Conservation (phyloP, 2,797 vertebrate species). For the Esox masquinongy region DNA sequence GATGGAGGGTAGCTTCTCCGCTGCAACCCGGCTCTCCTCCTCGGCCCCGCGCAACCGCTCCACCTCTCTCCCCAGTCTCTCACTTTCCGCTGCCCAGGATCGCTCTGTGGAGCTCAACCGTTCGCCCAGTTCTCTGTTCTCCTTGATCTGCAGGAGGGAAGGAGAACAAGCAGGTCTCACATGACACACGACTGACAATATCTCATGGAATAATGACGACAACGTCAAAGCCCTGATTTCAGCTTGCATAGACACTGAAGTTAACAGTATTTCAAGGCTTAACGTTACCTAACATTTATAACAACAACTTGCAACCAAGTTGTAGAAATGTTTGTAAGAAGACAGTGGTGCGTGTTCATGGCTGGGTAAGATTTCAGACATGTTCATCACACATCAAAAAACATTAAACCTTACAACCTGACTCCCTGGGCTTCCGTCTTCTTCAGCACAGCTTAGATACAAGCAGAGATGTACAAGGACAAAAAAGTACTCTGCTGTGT, state of each 20-base stretch:
- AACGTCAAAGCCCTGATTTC: neutral
- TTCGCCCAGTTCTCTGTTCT: constrained; percentile 87
- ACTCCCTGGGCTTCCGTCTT: neutral
- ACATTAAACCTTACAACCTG: neutral
- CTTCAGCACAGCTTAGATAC: neutral
- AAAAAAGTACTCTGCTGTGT: too few relatives aligned
- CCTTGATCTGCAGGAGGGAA: constrained; percentile 81
- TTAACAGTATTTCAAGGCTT: neutral
- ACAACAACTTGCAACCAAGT: constrained; percentile 46
- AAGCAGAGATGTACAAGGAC: too few relatives aligned
- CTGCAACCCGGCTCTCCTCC: constrained; percentile 79
- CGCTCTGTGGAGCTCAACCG: constrained; percentile 77
- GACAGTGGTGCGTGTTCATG: neutral
- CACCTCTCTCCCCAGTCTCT: constrained; percentile 81
- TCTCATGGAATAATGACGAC: neutral
- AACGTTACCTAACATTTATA: neutral
- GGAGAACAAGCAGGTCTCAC: constrained; percentile 43
- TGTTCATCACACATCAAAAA: neutral
- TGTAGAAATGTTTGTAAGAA: neutral
- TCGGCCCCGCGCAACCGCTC: constrained; percentile 80
- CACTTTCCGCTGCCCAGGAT: constrained; percentile 75
- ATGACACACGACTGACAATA: constrained; percentile 50
- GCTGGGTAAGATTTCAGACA: neutral
- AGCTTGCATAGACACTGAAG: neutral
- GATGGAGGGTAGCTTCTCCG: constrained; percentile 77